Conservation (phyloP, 2,797 vertebrate genomes). For the Sebastes matsubarae region DNA sequence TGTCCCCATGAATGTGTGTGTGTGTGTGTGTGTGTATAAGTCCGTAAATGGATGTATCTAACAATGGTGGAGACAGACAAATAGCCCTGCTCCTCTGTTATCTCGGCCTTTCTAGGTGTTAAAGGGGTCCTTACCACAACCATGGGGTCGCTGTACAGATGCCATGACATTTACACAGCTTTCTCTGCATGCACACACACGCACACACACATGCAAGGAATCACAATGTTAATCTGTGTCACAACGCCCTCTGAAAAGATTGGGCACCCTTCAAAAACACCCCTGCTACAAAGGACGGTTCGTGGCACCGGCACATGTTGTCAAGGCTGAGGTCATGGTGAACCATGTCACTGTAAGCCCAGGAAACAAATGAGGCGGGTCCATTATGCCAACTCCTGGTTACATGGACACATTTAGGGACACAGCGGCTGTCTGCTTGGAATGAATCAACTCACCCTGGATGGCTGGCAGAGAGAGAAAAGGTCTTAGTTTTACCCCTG, state of each 20-base stretch:
- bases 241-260: slow-evolving; percentile 69
- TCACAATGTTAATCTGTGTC: slow-evolving; percentile 70
- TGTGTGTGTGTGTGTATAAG: background rate
- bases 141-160: slow-evolving; percentile 38
- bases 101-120: slow-evolving; percentile 32
- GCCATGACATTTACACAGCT: slow-evolving; percentile 61
- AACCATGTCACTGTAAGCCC: slow-evolving; percentile 77
- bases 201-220: slow-evolving; percentile 34
- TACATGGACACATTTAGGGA: slow-evolving; percentile 54
- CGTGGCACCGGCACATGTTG: slow-evolving; percentile 62
- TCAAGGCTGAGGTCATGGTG: slow-evolving; percentile 77
- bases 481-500: slow-evolving; percentile 40
- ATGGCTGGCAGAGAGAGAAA: slow-evolving; percentile 27
- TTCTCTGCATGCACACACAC: slow-evolving; percentile 34
- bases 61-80: slow-evolving; percentile 27
- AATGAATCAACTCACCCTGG: slow-evolving; percentile 42
- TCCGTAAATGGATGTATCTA: slow-evolving; percentile 4
- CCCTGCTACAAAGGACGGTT: slow-evolving; percentile 61
- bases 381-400: slow-evolving; percentile 74
- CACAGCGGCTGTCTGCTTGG: slow-evolving; percentile 37
- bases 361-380: slow-evolving; percentile 77
- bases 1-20: background rate
- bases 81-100: slow-evolving; percentile 24
- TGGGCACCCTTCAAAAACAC: slow-evolving; percentile 68
- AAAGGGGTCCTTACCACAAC: slow-evolving; percentile 24